phyloP scores from a whole-genome alignment of 2,797 vertebrate species.

The Erethizon dorsatum region DNA sequence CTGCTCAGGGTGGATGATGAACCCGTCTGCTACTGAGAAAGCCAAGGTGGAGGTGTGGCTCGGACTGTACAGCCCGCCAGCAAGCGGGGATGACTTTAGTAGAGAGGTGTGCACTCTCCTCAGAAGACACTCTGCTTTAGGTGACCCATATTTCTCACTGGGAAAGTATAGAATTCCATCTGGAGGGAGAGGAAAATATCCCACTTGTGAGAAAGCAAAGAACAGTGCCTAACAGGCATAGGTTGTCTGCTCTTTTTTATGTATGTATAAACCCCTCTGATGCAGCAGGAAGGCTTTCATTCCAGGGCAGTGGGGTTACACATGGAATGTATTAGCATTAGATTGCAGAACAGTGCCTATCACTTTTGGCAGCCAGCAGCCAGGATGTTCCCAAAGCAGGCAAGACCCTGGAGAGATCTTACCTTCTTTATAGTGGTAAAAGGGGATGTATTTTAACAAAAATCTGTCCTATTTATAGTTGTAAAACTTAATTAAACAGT shows the following conservation, averaged over 20 bases:
- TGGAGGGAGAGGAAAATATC: background rate
- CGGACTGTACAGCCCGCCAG: background rate
- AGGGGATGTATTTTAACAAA: conserved; percentile 6
- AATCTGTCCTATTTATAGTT: background rate
- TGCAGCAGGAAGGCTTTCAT: conserved; percentile 54
- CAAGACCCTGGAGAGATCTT: conserved; percentile 51
- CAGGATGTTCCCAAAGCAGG: conserved; percentile 32
- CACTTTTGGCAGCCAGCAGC: background rate
- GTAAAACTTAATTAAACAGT: conserved; percentile 51
- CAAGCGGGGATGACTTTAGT: background rate
- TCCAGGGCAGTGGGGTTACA: conserved; percentile 37
- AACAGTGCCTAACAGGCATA: background rate
- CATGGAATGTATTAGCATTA: conserved; percentile 58
- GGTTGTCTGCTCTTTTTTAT: background rate
- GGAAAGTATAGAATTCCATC: background rate
- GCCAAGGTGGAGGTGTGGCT: background rate
- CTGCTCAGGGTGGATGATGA: background rate
- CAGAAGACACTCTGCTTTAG: background rate
- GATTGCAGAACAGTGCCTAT: conserved; percentile 49
- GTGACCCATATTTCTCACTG: background rate
- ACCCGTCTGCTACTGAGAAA: background rate
- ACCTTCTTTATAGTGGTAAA: conserved; percentile 51
- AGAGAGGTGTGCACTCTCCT: background rate
- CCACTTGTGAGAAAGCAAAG: background rate
- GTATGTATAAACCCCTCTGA: background rate